Evolutionary conservation across 2,113 vertebrate genomes (phyloP).

Genomic region (Eptesicus fuscus): DNA sequence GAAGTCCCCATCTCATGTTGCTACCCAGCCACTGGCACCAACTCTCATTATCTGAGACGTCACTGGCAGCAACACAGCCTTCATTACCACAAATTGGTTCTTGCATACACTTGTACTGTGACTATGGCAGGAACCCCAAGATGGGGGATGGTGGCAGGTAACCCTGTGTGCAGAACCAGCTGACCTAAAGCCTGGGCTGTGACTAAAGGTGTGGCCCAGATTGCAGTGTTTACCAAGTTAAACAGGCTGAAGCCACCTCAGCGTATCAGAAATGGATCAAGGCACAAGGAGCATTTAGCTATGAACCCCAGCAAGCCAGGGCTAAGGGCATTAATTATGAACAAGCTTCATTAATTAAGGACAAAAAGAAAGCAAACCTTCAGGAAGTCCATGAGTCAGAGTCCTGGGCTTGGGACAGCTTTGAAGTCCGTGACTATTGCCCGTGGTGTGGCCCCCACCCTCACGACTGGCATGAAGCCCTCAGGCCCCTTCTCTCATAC

Average conservation of each 20-base stretch:
- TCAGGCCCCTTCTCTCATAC: not conserved
- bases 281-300: slow-evolving; percentile 4
- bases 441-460: not conserved
- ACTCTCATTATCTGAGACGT: not conserved
- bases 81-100: not conserved
- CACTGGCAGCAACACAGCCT: not conserved
- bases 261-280: slow-evolving; percentile 33
- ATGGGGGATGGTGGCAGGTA: not conserved
- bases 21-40: not conserved
- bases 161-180: not conserved
- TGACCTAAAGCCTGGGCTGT: not conserved
- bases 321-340: slow-evolving; percentile 26
- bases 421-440: not conserved
- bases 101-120: not conserved
- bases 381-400: not conserved
- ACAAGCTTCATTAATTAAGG: slow-evolving; percentile 25
- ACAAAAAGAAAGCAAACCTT: not conserved
- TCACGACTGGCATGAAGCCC: not conserved
- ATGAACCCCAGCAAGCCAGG: not conserved
- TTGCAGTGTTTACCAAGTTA: slow-evolving; percentile 41
- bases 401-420: not conserved
- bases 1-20: not conserved
- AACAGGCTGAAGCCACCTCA: slow-evolving; percentile 13
- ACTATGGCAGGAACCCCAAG: not conserved
- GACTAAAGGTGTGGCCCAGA: slow-evolving; percentile 22